These are phyloP conservation scores for Micrastur ruficollis DNA, from an alignment of 2,797 vertebrate genomes.

Conservation along the genomic window DNA sequence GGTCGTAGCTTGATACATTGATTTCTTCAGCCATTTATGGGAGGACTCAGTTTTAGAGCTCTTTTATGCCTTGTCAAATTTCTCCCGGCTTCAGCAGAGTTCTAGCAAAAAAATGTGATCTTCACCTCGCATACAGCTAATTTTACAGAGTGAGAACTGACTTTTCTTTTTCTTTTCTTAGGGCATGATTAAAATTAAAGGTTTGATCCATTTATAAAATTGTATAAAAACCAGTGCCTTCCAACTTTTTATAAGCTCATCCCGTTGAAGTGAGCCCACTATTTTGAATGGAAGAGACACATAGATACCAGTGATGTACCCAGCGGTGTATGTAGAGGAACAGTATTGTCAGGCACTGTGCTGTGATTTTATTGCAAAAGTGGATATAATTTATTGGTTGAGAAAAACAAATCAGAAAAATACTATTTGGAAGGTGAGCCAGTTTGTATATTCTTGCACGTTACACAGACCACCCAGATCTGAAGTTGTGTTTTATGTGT, in stretches of 20 bases:
- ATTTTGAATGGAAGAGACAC: background rate
- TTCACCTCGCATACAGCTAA: background rate
- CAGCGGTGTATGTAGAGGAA: background rate
- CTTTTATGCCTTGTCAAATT: background rate
- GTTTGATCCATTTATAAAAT: background rate
- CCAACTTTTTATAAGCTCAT: background rate
- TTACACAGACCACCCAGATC: constrained; percentile 65
- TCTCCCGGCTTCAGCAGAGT: background rate
- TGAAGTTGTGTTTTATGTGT: constrained; percentile 53
- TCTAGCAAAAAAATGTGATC: background rate
- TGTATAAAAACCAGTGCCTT: background rate
- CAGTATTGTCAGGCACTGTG: background rate
- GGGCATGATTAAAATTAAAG: background rate
- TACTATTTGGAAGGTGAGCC: constrained; percentile 61
- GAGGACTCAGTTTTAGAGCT: background rate
- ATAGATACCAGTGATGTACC: background rate
- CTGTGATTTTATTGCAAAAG: constrained; percentile 31
- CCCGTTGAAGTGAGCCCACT: background rate
- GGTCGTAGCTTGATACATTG: background rate
- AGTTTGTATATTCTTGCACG: constrained; percentile 59
- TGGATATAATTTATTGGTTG: constrained; percentile 48
- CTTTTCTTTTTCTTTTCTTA: background rate
- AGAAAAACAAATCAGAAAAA: constrained; percentile 47
- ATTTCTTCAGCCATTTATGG: background rate
- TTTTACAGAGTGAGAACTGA: background rate